Percentiles rank a stretch among this genome's conserved stretches.
These are phyloP conservation scores for Trissolcus brochymenae DNA, from an alignment of 2,888 invertebrate species.

Conservation along the genomic window DNA sequence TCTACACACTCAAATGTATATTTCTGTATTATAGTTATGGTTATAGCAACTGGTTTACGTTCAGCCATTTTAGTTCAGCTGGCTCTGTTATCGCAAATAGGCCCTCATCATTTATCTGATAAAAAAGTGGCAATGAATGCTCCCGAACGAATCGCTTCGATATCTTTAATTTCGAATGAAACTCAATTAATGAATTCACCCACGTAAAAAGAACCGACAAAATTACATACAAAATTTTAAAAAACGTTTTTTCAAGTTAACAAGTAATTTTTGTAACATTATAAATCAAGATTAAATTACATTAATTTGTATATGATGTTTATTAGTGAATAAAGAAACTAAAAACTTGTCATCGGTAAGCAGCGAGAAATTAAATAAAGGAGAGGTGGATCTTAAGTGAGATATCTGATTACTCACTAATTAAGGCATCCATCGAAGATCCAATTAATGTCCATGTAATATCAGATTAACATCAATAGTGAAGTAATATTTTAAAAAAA, in stretches of 20 bases:
- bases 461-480: slow-evolving; percentile 21
- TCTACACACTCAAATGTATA: slow-evolving; percentile 29
- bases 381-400: slow-evolving; percentile 2
- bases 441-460: slow-evolving; percentile 34
- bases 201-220: too few relatives aligned
- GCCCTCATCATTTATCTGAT: slow-evolving; percentile 41
- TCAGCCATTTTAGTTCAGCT: slow-evolving; percentile 25
- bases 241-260: too few relatives aligned
- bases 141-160: slow-evolving; percentile 6
- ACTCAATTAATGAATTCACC: slow-evolving; percentile 11
- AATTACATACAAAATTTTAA: too few relatives aligned
- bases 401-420: slow-evolving; percentile 31
- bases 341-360: slow-evolving; percentile 20
- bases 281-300: too few relatives aligned
- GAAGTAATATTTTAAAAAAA: slow-evolving; percentile 2
- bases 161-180: slow-evolving; percentile 13
- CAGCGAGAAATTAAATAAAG: not conserved
- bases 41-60: slow-evolving; percentile 51
- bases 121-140: slow-evolving; percentile 39
- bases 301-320: slow-evolving; percentile 12
- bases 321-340: slow-evolving; percentile 11
- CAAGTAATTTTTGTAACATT: too few relatives aligned
- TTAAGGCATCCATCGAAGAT: slow-evolving; percentile 28
- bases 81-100: slow-evolving; percentile 40
- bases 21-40: slow-evolving; percentile 57